Evolutionary conservation across 2,888 invertebrate species (phyloP), one percentile per base, ranked within the genome.

Genomic region (Aphrophora alni): DNA sequence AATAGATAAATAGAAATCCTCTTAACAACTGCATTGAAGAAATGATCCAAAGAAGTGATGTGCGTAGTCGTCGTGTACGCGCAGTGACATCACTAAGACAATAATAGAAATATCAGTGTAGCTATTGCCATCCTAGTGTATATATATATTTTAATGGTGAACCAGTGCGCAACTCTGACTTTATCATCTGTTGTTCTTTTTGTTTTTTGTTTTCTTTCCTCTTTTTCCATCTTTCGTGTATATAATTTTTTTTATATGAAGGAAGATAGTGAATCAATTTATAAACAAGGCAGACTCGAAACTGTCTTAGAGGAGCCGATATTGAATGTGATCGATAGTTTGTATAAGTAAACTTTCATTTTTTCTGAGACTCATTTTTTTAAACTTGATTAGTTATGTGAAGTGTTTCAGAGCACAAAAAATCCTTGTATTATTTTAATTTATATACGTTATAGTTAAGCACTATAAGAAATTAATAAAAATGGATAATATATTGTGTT

Each of bases 371-470:
- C 51, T 28, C 5, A 21, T 59, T 59, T 59, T 59, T 59, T 59
- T 21, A 21, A 59, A 59, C 59, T 59, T 59, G 59, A 21, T 59
- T 59, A 21, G 21, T 5, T 59, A 59, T 59, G 59, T 24, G 78
- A 59, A 21, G 21, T 77, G 38, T 70, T 38, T 71, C 27, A 38
- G 21, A 68, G 21, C 44, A 51, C 73, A 79, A 44, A 59, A n/a
- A 74, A 74, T 79, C 68, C 8, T 38, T 79, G 78, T 79, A 79
- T 79, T 79, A 79, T 79, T 79, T 79, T 79, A 79, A 73, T 79
- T 79, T 75, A 75, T 75, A 79, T 79, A n/a, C 38, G 27, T 26
- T 69, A 21, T 24, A 78, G 73, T 78, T 78, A 78, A 78, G 72
- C 73, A 27, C 73, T 71, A 38, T 70, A 59, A 59, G 59, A 21